phyloP scores from a whole-genome alignment of 2,797 vertebrate species.

The Champsocephalus esox region DNA sequence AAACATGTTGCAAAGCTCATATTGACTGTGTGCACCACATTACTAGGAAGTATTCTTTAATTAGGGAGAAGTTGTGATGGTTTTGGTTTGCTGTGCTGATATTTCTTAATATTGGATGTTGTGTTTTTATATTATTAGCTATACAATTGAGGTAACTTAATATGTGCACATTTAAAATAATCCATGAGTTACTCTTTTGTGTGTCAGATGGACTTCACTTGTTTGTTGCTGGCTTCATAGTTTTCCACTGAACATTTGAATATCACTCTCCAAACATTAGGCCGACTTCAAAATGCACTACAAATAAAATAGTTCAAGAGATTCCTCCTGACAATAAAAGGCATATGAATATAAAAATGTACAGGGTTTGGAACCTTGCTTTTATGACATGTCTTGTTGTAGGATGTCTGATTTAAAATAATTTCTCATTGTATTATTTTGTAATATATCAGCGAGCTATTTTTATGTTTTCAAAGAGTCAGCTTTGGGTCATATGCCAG shows the following conservation, averaged over 20 bases:
- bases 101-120: not conserved
- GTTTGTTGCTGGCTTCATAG: slow-evolving; percentile 3
- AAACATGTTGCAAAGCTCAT: not conserved
- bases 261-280: slow-evolving; percentile 9
- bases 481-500: slow-evolving; percentile 26
- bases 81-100: too few relatives aligned
- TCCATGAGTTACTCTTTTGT: not conserved
- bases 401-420: too few relatives aligned
- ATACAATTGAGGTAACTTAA: not conserved
- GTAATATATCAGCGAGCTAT: not conserved
- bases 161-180: not conserved
- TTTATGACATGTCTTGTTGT: not conserved
- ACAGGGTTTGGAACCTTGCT: not conserved
- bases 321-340: not conserved
- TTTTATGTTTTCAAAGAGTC: slow-evolving; percentile 3
- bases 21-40: not conserved
- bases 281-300: not conserved
- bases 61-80: not conserved
- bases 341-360: not conserved
- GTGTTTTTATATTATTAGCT: not conserved
- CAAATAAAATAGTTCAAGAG: not conserved
- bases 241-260: slow-evolving; percentile 1
- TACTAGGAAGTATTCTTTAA: not conserved
- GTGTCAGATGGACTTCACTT: slow-evolving; percentile 1
- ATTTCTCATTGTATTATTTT: not conserved